Evolutionary conservation across 1,140 invertebrate genomes (phyloP).

Genomic region (Aphis gossypii): DNA sequence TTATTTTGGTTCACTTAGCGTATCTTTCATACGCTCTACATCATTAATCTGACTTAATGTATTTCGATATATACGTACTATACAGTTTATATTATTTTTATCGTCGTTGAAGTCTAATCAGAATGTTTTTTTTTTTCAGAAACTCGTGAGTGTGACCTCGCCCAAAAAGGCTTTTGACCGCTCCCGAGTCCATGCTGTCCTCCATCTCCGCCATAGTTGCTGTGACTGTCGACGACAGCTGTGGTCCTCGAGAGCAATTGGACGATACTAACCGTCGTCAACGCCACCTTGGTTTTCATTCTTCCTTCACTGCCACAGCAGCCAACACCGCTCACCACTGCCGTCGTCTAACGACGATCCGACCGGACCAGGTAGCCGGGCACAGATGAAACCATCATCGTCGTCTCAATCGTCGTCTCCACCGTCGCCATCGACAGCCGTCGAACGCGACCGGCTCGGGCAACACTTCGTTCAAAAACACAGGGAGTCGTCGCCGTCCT

Average conservation of each 20-base stretch:
- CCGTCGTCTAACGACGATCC: background rate
- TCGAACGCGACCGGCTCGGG: background rate
- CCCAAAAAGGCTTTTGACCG: background rate
- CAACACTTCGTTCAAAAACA: background rate
- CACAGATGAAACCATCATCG: conserved; percentile 34
- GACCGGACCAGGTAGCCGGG: background rate
- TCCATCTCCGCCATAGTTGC: background rate
- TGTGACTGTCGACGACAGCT: background rate
- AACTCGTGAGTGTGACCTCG: background rate
- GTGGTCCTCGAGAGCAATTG: background rate
- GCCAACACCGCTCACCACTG: background rate
- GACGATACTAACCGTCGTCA: background rate
- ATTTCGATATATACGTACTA: background rate
- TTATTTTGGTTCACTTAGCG: background rate
- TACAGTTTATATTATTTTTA: background rate
- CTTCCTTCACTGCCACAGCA: background rate
- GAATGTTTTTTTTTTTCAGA: background rate
- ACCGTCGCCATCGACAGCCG: background rate
- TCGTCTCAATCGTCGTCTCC: background rate
- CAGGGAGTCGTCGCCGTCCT: background rate
- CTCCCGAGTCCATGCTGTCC: background rate
- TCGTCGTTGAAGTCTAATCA: background rate
- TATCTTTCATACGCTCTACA: background rate
- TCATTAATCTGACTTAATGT: background rate
- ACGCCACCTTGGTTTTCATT: background rate